These are phyloP conservation scores for Mustela nigripes DNA, from an alignment of 2,113 vertebrate genomes.

Conservation along the genomic window DNA sequence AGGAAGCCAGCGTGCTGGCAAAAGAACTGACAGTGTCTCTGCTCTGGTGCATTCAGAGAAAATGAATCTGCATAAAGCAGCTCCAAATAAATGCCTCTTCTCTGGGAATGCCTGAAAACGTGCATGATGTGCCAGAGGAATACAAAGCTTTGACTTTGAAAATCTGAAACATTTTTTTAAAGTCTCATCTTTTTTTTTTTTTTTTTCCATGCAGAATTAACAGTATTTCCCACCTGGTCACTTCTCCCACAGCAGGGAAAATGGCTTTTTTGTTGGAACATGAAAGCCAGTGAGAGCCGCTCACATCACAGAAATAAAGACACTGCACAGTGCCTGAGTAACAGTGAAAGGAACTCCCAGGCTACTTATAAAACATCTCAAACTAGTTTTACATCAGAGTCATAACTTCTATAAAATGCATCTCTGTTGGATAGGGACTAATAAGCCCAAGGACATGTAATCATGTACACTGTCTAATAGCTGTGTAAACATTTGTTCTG, in stretches of 20 bases:
- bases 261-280: constrained; percentile 58
- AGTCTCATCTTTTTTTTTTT: constrained; percentile 30
- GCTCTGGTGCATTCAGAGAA: not conserved
- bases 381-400: constrained; percentile 44
- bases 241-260: constrained; percentile 28
- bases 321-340: not conserved
- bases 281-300: not conserved
- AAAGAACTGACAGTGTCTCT: not conserved
- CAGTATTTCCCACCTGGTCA: constrained; percentile 41
- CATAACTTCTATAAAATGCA: constrained; percentile 40
- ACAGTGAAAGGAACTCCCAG: constrained; percentile 25
- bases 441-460: constrained; percentile 14
- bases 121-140: not conserved
- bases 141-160: constrained; percentile 31
- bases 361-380: constrained; percentile 37
- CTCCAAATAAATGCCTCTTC: constrained; percentile 18
- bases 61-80: not conserved
- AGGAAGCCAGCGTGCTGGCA: not conserved
- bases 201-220: constrained; percentile 7
- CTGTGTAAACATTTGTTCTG: not conserved
- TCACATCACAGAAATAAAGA: constrained; percentile 39
- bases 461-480: not conserved
- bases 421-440: constrained; percentile 5
- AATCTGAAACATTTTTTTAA: not conserved
- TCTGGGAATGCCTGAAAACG: not conserved